A percentile compares a stretch with the other conserved stretches of the same genome.
phyloP scores from a whole-genome alignment of 2,888 invertebrate genomes.

The Stenotaenia linearis region DNA sequence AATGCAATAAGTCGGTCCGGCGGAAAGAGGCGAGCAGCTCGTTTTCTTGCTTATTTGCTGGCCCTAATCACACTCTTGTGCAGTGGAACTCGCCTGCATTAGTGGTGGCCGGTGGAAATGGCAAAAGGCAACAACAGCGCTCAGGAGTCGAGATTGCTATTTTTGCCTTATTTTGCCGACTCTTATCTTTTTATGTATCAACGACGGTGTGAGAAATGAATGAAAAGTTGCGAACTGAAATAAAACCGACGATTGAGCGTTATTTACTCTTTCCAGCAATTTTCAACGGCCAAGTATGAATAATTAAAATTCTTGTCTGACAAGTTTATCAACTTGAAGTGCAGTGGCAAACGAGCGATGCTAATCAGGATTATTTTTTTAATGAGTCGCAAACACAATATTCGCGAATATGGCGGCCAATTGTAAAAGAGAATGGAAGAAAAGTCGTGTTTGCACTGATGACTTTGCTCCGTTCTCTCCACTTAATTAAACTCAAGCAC shows the following conservation, averaged over 20 bases:
- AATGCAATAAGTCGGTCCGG: slow-evolving; percentile 1
- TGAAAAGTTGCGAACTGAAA: neutral
- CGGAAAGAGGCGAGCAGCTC: neutral
- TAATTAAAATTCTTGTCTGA: neutral
- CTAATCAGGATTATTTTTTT: slow-evolving; percentile 10
- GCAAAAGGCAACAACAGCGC: neutral
- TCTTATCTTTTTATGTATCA: neutral
- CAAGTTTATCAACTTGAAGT: neutral
- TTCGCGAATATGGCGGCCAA: neutral
- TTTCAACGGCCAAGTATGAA: neutral
- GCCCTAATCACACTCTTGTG: slow-evolving; percentile 1
- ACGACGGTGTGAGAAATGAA: neutral
- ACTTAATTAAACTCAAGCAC: neutral
- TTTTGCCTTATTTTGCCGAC: neutral
- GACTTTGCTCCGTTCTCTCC: neutral
- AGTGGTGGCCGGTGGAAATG: neutral
- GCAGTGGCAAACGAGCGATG: neutral
- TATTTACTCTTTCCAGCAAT: neutral
- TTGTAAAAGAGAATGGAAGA: neutral
- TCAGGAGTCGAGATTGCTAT: neutral
- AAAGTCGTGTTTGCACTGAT: neutral
- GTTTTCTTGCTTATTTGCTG: neutral
- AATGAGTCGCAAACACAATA: neutral
- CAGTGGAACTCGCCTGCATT: neutral
- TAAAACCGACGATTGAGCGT: neutral